Percentiles rank a stretch among this genome's conserved stretches.
Evolutionary conservation across 2,888 invertebrate genomes (phyloP).

Genomic region (Sphaerophoria taeniata): DNA sequence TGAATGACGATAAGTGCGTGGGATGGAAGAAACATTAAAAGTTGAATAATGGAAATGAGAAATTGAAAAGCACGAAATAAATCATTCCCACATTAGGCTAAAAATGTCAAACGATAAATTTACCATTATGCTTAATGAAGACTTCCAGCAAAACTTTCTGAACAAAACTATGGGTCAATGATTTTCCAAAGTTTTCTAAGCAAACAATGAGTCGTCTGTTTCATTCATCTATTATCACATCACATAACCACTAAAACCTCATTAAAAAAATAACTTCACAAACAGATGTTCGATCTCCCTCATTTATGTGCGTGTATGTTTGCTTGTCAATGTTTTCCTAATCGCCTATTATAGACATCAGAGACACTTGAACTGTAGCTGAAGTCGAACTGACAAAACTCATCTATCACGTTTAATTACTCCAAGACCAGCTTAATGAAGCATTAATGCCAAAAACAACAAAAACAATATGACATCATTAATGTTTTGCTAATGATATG

Average conservation of each 20-base stretch:
- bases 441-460: constrained; percentile 54
- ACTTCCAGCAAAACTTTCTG: background rate
- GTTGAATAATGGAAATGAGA: too few relatives aligned
- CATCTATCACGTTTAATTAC: constrained; percentile 68
- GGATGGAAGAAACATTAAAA: too few relatives aligned
- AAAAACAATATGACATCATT: constrained; percentile 66
- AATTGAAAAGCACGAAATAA: too few relatives aligned
- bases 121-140: too few relatives aligned
- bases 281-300: constrained; percentile 40
- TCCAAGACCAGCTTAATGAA: constrained; percentile 58
- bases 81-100: too few relatives aligned
- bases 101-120: background rate
- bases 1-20: too few relatives aligned
- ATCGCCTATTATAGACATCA: constrained; percentile 38
- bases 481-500: constrained; percentile 60
- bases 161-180: background rate
- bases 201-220: background rate
- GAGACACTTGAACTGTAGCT: too few relatives aligned
- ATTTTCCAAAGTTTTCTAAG: background rate
- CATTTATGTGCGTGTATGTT: background rate
- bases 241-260: constrained; percentile 2
- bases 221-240: constrained; percentile 25
- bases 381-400: constrained; percentile 42
- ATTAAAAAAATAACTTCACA: constrained; percentile 21
- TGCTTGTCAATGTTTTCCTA: constrained; percentile 42